These are phyloP conservation scores for Drosophila cognata DNA, from an alignment of 2,888 invertebrate genomes.

Conservation along the genomic window DNA sequence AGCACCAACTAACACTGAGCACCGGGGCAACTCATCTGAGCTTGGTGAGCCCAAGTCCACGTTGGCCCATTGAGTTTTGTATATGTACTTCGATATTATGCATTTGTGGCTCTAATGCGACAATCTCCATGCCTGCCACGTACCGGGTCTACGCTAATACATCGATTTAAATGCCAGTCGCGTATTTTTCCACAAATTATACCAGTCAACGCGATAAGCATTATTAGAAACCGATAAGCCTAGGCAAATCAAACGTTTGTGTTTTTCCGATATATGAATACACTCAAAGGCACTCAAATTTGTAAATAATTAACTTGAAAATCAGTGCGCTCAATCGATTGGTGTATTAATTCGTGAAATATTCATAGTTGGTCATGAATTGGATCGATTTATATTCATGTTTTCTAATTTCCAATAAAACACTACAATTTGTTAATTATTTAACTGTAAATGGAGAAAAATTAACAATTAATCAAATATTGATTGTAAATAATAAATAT, in stretches of 20 bases:
- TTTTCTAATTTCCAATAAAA: background rate
- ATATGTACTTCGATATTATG: constrained; percentile 58
- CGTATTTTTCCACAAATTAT: constrained; percentile 44
- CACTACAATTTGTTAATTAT: no score
- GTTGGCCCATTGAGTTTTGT: constrained; percentile 61
- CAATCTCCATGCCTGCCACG: constrained; percentile 59
- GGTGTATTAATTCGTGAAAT: background rate
- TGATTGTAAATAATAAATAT: background rate
- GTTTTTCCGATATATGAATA: background rate
- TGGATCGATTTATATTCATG: background rate
- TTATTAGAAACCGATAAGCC: constrained; percentile 30
- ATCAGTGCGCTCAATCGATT: background rate
- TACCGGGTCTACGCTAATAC: constrained; percentile 38
- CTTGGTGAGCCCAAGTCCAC: background rate
- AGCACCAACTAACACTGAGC: constrained; percentile 55
- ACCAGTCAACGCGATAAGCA: constrained; percentile 45
- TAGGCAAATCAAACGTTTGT: background rate
- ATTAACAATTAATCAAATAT: background rate
- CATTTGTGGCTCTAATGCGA: constrained; percentile 55
- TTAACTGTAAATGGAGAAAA: background rate
- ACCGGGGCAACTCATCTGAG: background rate
- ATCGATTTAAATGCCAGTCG: constrained; percentile 55
- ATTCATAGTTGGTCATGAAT: background rate
- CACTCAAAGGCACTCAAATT: constrained; percentile 6
- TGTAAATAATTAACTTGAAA: background rate